These are phyloP conservation scores for Caenorhabditis panamensis DNA, from an alignment of 2,888 invertebrate genomes.

Conservation along the genomic window DNA sequence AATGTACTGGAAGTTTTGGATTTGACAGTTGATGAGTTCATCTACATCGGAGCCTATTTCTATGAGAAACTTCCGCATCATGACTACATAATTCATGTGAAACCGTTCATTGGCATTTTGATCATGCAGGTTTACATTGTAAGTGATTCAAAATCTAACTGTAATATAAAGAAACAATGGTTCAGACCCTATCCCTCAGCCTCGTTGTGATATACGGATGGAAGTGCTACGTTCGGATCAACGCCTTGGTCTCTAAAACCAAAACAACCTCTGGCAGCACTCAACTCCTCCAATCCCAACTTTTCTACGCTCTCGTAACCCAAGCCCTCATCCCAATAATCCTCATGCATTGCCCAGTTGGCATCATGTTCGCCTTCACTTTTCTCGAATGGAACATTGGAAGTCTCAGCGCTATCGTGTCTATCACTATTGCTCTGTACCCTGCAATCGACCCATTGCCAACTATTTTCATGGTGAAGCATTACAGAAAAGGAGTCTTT, in stretches of 20 bases:
- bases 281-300: neutral
- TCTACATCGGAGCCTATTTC: neutral
- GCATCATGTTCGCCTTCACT: neutral
- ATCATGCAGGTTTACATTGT: neutral
- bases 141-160: neutral
- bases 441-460: too few relatives aligned
- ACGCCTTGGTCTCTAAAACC: neutral
- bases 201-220: neutral
- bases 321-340: neutral
- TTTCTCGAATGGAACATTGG: neutral
- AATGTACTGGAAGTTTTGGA: neutral
- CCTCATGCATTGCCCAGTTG: neutral
- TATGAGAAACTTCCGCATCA: neutral
- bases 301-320: neutral
- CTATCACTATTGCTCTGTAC: neutral
- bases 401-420: neutral
- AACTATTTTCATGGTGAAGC: neutral
- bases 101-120: neutral
- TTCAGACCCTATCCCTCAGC: neutral
- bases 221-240: neutral
- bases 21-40: neutral
- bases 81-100: neutral
- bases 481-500: neutral
- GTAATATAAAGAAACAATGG: neutral
- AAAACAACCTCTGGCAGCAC: neutral